Evolutionary conservation across 1,140 invertebrate species (phyloP).

Genomic region (Diabrotica virgifera): DNA sequence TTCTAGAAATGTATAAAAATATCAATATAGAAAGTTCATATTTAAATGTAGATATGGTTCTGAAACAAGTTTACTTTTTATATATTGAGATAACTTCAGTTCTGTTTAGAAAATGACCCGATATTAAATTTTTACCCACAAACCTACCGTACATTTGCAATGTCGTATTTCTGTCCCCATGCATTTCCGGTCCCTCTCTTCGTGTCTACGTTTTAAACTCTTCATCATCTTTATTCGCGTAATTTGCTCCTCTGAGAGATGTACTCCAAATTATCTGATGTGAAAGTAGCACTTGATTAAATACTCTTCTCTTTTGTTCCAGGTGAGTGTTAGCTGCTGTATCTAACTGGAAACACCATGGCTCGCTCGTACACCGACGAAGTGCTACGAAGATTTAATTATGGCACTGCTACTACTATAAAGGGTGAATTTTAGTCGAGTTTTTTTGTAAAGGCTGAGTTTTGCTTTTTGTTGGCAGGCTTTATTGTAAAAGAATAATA

Average conservation of each 20-base stretch:
- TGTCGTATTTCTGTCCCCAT: too few relatives aligned
- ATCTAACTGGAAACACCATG: not conserved
- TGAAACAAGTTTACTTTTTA: too few relatives aligned
- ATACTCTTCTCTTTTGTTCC: conserved; percentile 24
- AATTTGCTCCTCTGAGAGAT: conserved; percentile 16
- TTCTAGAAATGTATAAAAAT: too few relatives aligned
- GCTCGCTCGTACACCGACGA: not conserved
- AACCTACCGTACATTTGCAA: too few relatives aligned
- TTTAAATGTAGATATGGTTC: too few relatives aligned
- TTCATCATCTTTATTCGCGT: conserved; percentile 5
- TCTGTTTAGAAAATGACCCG: too few relatives aligned
- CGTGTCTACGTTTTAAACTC: not conserved
- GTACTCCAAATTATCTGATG: conserved; percentile 16
- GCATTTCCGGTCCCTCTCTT: too few relatives aligned
- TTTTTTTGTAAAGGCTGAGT: not conserved
- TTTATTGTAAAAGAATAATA: too few relatives aligned
- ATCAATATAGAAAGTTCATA: too few relatives aligned
- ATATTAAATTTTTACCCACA: too few relatives aligned
- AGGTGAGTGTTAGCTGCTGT: conserved; percentile 19
- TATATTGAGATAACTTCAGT: too few relatives aligned
- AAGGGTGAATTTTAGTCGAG: not conserved
- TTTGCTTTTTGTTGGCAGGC: too few relatives aligned
- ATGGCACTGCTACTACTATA: not conserved
- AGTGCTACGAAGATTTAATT: conserved; percentile 11
- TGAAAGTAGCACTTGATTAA: conserved; percentile 21